These are phyloP conservation scores for Menidia beryllina DNA, from an alignment of 2,113 vertebrate species.

Conservation along the genomic window DNA sequence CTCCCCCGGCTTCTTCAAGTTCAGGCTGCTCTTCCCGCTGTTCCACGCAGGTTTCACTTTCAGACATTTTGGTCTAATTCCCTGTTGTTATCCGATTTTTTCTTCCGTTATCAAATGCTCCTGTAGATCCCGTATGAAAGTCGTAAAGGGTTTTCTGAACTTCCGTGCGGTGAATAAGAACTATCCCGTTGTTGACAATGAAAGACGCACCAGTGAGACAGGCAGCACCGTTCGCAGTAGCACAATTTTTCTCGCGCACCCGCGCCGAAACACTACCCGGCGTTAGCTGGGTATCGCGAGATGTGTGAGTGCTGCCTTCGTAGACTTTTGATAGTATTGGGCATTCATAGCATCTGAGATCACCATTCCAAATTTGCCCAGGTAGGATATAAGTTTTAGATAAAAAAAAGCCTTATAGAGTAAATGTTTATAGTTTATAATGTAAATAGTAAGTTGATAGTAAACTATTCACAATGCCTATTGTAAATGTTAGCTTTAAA, in stretches of 20 bases:
- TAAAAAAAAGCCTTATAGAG: too few relatives aligned
- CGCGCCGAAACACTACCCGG: conserved; percentile 56
- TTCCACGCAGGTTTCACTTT: conserved; percentile 72
- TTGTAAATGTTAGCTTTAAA: too few relatives aligned
- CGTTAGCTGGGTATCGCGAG: conserved; percentile 60
- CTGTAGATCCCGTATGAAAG: background rate
- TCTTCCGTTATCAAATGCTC: background rate
- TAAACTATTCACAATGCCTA: too few relatives aligned
- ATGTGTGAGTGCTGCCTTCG: conserved; percentile 20
- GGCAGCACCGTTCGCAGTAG: conserved; percentile 61
- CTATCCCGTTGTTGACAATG: conserved; percentile 55
- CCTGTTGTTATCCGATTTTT: background rate
- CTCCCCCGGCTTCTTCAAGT: conserved; percentile 75
- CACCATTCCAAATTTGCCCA: too few relatives aligned
- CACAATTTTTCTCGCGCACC: conserved; percentile 44
- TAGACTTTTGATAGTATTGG: accelerated
- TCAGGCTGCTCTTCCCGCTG: conserved; percentile 78
- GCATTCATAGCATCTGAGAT: too few relatives aligned
- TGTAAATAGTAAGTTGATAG: too few relatives aligned
- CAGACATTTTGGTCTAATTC: conserved; percentile 72
- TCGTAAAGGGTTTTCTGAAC: conserved; percentile 13
- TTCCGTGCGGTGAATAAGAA: conserved; percentile 2
- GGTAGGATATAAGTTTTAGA: too few relatives aligned
- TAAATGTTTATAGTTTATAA: too few relatives aligned
- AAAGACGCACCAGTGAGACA: conserved; percentile 60